phyloP scores from a whole-genome alignment of 1,140 invertebrate species.

The Grapholita molesta region DNA sequence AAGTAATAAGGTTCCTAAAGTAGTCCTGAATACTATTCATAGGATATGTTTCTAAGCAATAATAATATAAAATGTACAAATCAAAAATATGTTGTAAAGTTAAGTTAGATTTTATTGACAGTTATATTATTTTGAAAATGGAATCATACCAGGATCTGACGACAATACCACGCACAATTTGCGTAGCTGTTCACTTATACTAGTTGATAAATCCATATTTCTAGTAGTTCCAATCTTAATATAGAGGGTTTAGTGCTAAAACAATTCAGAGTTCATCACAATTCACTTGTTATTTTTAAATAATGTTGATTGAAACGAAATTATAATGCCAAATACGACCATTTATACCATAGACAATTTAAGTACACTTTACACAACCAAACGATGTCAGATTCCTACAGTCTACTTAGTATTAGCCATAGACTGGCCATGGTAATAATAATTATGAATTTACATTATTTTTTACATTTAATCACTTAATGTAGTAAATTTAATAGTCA shows the following conservation, averaged over 20 bases:
- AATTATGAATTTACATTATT: too few relatives aligned
- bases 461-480: too few relatives aligned
- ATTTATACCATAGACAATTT: background rate
- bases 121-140: slow-evolving; percentile 44
- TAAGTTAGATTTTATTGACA: slow-evolving; percentile 25
- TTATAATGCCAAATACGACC: slow-evolving; percentile 11
- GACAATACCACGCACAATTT: slow-evolving; percentile 64
- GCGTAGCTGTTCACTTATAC: slow-evolving; percentile 50
- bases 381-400: background rate
- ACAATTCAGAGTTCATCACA: slow-evolving; percentile 5
- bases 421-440: too few relatives aligned
- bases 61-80: slow-evolving; percentile 19
- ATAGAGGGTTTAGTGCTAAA: background rate
- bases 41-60: slow-evolving; percentile 22
- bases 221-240: background rate
- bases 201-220: slow-evolving; percentile 53
- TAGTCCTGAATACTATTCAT: slow-evolving; percentile 57
- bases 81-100: slow-evolving; percentile 12
- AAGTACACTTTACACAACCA: background rate
- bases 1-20: slow-evolving; percentile 42
- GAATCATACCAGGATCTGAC: slow-evolving; percentile 63
- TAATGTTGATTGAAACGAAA: slow-evolving; percentile 8
- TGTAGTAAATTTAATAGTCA: too few relatives aligned
- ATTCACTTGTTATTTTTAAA: slow-evolving; percentile 17
- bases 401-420: too few relatives aligned